Evolutionary conservation across 92 coral and sea anemone genomes (phyloP).

Genomic region (Porites rus): DNA sequence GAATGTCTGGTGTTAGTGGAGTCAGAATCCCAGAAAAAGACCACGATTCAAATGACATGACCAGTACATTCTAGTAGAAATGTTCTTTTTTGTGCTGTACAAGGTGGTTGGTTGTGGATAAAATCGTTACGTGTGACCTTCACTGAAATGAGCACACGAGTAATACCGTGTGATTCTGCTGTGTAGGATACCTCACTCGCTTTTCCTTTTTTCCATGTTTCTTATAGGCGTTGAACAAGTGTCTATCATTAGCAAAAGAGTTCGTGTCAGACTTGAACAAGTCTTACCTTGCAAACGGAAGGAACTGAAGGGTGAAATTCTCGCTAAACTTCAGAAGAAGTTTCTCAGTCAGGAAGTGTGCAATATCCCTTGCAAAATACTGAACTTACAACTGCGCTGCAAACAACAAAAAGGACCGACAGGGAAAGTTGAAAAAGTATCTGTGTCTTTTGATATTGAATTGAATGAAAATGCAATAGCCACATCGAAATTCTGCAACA

Average conservation of each 20-base stretch:
- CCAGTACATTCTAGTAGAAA: no score
- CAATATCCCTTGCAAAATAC: conserved; percentile 84
- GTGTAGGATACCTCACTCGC: neutral
- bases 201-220: neutral
- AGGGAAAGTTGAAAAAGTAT: conserved; percentile 23
- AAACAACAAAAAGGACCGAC: conserved; percentile 2
- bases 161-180: no score
- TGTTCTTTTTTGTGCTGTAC: no score
- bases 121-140: no score
- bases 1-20: no score
- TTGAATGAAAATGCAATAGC: conserved; percentile 66
- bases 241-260: conserved; percentile 70
- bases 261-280: conserved; percentile 71
- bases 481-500: conserved; percentile 76
- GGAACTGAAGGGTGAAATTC: conserved; percentile 52
- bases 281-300: conserved; percentile 64
- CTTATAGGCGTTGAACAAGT: neutral
- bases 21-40: no score
- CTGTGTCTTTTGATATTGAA: conserved; percentile 72
- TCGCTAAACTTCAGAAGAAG: conserved; percentile 60
- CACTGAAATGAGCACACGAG: no score
- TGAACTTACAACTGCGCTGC: conserved; percentile 68
- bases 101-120: no score
- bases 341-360: conserved; percentile 82
- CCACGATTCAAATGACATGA: no score